A percentile compares a stretch with the other conserved stretches of the same genome.
Evolutionary conservation across 2,113 vertebrate species (phyloP).

Genomic region (Rostratula benghalensis): DNA sequence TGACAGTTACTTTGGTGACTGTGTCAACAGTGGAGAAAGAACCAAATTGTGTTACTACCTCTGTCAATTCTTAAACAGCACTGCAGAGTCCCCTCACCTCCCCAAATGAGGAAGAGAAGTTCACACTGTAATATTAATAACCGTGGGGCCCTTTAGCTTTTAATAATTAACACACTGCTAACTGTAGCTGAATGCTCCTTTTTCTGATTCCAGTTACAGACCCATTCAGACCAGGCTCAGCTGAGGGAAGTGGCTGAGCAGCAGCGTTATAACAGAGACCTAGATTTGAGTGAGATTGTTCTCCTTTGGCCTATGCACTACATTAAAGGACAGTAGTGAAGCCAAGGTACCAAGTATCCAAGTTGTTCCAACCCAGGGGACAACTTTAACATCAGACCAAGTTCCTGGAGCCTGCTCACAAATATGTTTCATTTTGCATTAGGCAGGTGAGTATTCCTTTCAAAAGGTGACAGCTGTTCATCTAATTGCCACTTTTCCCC

Average conservation of each 20-base stretch:
- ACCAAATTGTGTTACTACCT: background rate
- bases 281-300: background rate
- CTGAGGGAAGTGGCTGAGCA: background rate
- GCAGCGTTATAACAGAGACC: background rate
- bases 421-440: background rate
- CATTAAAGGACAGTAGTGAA: background rate
- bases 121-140: constrained; percentile 41
- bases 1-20: background rate
- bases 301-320: constrained; percentile 18
- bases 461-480: background rate
- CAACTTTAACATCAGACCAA: background rate
- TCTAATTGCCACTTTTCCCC: background rate
- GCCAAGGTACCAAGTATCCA: background rate
- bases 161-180: constrained; percentile 49
- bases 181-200: constrained; percentile 20
- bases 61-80: background rate
- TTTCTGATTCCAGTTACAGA: background rate
- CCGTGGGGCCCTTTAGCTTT: constrained; percentile 2
- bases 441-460: background rate
- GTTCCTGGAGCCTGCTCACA: background rate
- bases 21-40: background rate
- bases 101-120: background rate
- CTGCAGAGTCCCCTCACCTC: background rate
- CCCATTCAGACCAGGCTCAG: constrained; percentile 7
- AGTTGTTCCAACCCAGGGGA: background rate